Base-by-base conservation (phyloP, 2,888 invertebrate genomes). In the Sepioteuthis lessoniana region DNA sequence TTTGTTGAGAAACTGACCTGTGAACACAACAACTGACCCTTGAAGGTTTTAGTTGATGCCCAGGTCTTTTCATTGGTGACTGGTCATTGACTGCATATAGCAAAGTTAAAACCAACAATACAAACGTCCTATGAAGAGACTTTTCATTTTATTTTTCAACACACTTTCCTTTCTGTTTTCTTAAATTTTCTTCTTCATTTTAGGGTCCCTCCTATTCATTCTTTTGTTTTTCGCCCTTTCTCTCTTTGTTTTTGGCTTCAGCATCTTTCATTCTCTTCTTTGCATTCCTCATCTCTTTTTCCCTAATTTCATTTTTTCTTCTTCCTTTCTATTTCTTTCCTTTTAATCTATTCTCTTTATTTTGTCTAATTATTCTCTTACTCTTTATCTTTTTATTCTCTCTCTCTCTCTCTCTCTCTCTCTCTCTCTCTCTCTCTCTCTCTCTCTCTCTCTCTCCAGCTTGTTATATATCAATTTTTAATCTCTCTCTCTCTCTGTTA, bases 31-130 rank as follows among this genome's bases (percentile, higher is more conserved):
- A 76, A 76, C 76, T 76, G 76, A 76, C 76, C 76, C 76, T 76
- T 76, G 76, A 76, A 76, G 76, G 76, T 35, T 76, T 76, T 35
- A 76, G 76, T 76, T 76, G 76, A 76, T 76, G 76, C 16, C n/a
- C 76, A 35, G 76, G n/a, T 76, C 76, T 76, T 76, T 76, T 76
- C 76, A 76, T 76, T 76, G 76, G 76, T 76, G 76, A 76, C n/a
- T 76, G 76, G 76, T 76, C 76, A 76, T 76, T 76, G 76, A 35
- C 35, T 76, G 76, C n/a, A 76, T 76, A 35, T n/a, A n/a, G 76
- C 16, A n/a, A 2, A 76, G 76, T 76, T 76, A 76, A 35, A 35
- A 76, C n/a, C 76, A 76, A 76, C 76, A 76, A 76, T 76, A n/a
- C n/a, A 16, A 76, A 76, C 4, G 13, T 76, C 76, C n/a, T n/a